These are phyloP conservation scores for Scyliorhinus canicula DNA, from an alignment of 2,797 vertebrate genomes.

Conservation along the genomic window DNA sequence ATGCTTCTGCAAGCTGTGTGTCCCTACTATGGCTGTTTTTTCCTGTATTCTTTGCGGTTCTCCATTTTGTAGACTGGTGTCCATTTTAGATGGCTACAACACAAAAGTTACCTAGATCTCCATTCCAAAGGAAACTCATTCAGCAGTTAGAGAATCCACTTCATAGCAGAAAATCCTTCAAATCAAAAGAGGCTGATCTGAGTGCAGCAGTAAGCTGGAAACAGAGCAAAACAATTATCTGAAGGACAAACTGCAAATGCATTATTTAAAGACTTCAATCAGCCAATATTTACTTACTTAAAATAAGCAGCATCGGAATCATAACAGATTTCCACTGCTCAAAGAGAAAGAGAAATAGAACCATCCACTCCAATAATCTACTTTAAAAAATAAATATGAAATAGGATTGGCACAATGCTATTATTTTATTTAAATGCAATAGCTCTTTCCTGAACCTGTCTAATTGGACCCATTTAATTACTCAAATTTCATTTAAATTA, in stretches of 20 bases:
- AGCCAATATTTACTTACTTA: conserved; percentile 7
- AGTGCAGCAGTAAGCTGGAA: neutral
- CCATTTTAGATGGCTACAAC: no score
- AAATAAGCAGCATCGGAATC: neutral
- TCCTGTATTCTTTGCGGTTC: no score
- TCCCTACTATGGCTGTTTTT: no score
- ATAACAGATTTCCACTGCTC: neutral
- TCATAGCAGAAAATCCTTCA: neutral
- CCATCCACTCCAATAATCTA: neutral
- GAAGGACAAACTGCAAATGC: neutral
- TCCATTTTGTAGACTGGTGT: no score
- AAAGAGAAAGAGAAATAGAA: conserved; percentile 18
- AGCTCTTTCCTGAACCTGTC: neutral
- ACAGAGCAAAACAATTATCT: neutral
- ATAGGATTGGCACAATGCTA: neutral
- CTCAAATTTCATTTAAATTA: neutral
- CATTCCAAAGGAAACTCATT: neutral
- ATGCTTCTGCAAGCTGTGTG: no score
- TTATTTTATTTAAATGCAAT: neutral
- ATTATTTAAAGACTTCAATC: conserved; percentile 19
- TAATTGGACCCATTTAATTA: neutral
- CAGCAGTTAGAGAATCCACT: neutral
- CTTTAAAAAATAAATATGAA: neutral
- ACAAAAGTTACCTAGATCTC: neutral
- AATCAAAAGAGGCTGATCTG: conserved; percentile 5